Percentiles rank a stretch among this genome's conserved stretches.
Evolutionary conservation across 2,113 vertebrate species (phyloP).

Genomic region (Bos taurus): DNA sequence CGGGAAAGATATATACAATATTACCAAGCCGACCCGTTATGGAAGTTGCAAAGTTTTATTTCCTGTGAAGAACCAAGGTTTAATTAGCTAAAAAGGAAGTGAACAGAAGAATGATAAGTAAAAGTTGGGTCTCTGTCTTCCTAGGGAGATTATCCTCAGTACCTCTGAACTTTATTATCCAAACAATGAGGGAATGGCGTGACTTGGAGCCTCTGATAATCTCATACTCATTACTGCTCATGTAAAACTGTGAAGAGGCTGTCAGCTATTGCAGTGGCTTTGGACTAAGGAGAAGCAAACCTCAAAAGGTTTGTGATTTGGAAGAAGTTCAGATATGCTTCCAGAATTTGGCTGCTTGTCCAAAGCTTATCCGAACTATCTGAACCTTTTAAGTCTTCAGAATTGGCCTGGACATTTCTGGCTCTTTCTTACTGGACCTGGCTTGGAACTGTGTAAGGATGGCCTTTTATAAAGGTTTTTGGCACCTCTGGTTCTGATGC

Average conservation of each 20-base stretch:
- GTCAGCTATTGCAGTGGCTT: conserved; percentile 62
- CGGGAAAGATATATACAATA: conserved; percentile 78
- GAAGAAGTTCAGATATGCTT: conserved; percentile 67
- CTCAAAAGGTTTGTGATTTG: conserved; percentile 73
- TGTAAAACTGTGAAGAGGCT: conserved; percentile 73
- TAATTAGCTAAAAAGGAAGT: conserved; percentile 88
- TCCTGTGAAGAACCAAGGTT: conserved; percentile 82
- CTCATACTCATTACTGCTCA: conserved; percentile 79
- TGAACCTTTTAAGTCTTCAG: conserved; percentile 58
- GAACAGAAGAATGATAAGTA: conserved; percentile 81
- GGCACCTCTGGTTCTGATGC: conserved; percentile 4
- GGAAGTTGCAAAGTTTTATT: conserved; percentile 80
- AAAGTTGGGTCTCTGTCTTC: conserved; percentile 80
- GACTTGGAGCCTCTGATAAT: conserved; percentile 79
- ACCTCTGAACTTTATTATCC: conserved; percentile 86
- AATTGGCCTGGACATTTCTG: conserved; percentile 39
- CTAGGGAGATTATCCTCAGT: conserved; percentile 82
- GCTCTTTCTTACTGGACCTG: conserved; percentile 48
- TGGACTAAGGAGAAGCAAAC: conserved; percentile 49
- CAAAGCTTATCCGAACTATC: conserved; percentile 60
- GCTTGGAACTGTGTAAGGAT: background rate
- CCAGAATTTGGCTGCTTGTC: conserved; percentile 43
- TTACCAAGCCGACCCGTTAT: conserved; percentile 79
- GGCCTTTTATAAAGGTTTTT: conserved; percentile 16
- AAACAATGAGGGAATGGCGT: conserved; percentile 81